A percentile compares a stretch with the other conserved stretches of the same genome.
phyloP scores from a whole-genome alignment of 2,888 invertebrate species.

The Elaeidobius kamerunicus region DNA sequence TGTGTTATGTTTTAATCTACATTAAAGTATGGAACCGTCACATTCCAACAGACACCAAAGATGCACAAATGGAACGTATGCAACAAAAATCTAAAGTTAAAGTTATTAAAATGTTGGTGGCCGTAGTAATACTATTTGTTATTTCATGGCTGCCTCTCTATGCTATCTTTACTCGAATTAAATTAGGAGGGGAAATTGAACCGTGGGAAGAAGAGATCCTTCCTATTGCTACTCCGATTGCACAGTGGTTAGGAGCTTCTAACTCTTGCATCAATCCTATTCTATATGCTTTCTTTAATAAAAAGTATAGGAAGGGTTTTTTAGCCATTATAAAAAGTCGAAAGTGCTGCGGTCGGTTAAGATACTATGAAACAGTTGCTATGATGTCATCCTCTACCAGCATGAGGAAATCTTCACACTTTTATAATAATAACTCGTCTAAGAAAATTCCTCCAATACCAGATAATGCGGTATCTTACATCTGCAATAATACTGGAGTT shows the following conservation, averaged over 20 bases:
- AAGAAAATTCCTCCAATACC: slow-evolving; percentile 49
- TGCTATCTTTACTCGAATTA: slow-evolving; percentile 82
- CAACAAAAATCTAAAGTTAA: slow-evolving; percentile 93
- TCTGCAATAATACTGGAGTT: slow-evolving; percentile 73
- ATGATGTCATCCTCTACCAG: slow-evolving; percentile 83
- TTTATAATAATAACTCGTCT: slow-evolving; percentile 64
- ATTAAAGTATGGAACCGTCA: slow-evolving; percentile 81
- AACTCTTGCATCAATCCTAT: slow-evolving; percentile 96
- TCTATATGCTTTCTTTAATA: slow-evolving; percentile 92
- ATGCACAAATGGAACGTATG: slow-evolving; percentile 88
- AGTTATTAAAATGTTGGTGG: slow-evolving; percentile 91
- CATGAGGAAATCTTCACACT: slow-evolving; percentile 81
- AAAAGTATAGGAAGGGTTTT: slow-evolving; percentile 88
- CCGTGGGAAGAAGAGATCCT: slow-evolving; percentile 78
- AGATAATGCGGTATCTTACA: slow-evolving; percentile 50
- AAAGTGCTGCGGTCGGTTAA: slow-evolving; percentile 46
- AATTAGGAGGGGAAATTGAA: slow-evolving; percentile 72
- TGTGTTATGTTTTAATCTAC: slow-evolving; percentile 91
- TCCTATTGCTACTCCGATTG: slow-evolving; percentile 79
- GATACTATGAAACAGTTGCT: slow-evolving; percentile 81
- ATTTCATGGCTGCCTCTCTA: slow-evolving; percentile 92
- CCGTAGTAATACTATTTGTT: slow-evolving; percentile 90
- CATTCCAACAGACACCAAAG: slow-evolving; percentile 88
- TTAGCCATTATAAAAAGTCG: slow-evolving; percentile 82
- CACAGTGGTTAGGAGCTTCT: slow-evolving; percentile 89